A percentile compares a stretch with the other conserved stretches of the same genome.
Conservation (phyloP, 2,797 vertebrate genomes). For the Limosa lapponica region DNA sequence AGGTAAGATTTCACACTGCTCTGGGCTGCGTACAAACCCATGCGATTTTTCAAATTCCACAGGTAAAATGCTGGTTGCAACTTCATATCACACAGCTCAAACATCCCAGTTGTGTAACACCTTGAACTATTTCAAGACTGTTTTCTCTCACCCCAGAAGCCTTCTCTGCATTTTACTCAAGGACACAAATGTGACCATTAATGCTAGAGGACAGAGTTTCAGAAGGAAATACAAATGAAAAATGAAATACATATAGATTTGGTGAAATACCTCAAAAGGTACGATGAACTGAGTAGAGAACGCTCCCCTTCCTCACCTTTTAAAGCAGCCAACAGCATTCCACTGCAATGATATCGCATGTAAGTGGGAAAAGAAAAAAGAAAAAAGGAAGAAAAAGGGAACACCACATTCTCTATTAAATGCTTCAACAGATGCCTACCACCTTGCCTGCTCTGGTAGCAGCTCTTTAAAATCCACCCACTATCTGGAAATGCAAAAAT, state of each 20-base stretch:
- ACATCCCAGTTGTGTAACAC: neutral
- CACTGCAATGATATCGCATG: accelerated
- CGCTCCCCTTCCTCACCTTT: neutral
- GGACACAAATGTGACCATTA: neutral
- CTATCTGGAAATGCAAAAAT: neutral
- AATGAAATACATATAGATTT: neutral
- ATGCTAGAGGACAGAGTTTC: neutral
- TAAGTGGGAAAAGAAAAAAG: neutral
- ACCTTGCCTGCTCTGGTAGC: neutral
- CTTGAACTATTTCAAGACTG: neutral
- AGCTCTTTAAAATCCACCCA: neutral
- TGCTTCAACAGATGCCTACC: neutral
- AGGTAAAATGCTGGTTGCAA: neutral
- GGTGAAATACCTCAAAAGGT: neutral
- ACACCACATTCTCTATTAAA: neutral
- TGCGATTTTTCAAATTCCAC: neutral
- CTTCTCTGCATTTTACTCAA: neutral
- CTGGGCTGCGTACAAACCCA: neutral
- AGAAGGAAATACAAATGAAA: neutral
- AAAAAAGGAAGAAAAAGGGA: neutral
- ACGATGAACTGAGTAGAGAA: neutral
- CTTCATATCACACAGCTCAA: neutral
- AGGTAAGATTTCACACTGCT: neutral
- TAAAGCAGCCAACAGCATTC: neutral
- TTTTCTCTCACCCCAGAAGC: neutral